Percentiles rank a stretch among this genome's conserved stretches.
phyloP scores from a whole-genome alignment of 2,888 invertebrate species.

The Mythimna loreyi region DNA sequence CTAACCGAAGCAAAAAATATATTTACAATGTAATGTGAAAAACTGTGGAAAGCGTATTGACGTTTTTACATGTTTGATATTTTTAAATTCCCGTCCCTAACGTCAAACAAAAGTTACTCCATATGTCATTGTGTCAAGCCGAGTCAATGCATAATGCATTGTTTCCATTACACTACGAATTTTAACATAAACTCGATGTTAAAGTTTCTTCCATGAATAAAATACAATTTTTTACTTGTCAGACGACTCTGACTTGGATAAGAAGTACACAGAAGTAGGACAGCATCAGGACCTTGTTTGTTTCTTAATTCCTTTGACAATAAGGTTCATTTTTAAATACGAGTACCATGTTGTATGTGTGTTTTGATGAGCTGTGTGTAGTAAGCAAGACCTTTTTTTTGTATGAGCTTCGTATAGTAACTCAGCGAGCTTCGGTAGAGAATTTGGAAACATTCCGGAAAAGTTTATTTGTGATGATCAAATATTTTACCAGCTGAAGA shows the following conservation, averaged over 20 bases:
- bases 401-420: constrained; percentile 34
- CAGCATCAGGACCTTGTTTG: constrained; percentile 75
- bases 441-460: constrained; percentile 50
- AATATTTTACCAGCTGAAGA: constrained; percentile 47
- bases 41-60: constrained; percentile 81
- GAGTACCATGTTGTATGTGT: constrained; percentile 9
- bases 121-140: constrained; percentile 88
- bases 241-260: constrained; percentile 65
- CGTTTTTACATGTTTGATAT: constrained; percentile 77
- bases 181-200: constrained; percentile 90
- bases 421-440: constrained; percentile 37
- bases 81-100: constrained; percentile 83
- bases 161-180: constrained; percentile 90
- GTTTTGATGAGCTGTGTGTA: constrained; percentile 45
- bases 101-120: constrained; percentile 85
- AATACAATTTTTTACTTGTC: constrained; percentile 84
- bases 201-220: constrained; percentile 88
- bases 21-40: constrained; percentile 76
- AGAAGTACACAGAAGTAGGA: constrained; percentile 69
- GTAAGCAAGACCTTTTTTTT: constrained; percentile 41
- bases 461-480: constrained; percentile 22
- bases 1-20: constrained; percentile 72
- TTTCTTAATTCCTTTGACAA: constrained; percentile 45
- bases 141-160: constrained; percentile 87
- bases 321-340: constrained; percentile 53